phyloP scores from a whole-genome alignment of 2,113 vertebrate species.

The Phaethon lepturus region DNA sequence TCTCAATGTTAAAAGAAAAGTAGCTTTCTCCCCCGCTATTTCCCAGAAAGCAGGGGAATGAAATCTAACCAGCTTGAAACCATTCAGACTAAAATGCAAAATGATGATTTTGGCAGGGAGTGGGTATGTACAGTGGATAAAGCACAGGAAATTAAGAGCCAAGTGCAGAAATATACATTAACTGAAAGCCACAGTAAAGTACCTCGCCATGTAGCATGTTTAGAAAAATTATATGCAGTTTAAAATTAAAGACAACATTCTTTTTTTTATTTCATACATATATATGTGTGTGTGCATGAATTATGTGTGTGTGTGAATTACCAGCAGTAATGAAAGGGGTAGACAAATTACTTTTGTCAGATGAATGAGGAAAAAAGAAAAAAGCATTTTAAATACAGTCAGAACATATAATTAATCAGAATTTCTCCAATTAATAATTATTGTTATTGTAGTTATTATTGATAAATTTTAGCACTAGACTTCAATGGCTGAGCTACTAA shows the following conservation, averaged over 20 bases:
- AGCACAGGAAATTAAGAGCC: slow-evolving; percentile 30
- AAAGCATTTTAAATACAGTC: slow-evolving; percentile 42
- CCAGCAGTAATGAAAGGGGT: slow-evolving; percentile 7
- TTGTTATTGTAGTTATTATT: slow-evolving; percentile 70
- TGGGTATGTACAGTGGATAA: slow-evolving; percentile 8
- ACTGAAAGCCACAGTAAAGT: slow-evolving; percentile 45
- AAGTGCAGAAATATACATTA: slow-evolving; percentile 47
- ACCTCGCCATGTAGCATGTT: background rate
- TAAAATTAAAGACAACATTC: slow-evolving; percentile 7
- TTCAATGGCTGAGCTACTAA: slow-evolving; percentile 54
- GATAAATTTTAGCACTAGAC: slow-evolving; percentile 50
- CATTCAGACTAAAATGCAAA: slow-evolving; percentile 57
- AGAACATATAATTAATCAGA: slow-evolving; percentile 65
- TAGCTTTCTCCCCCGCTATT: background rate
- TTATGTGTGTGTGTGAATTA: background rate
- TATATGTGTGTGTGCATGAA: background rate
- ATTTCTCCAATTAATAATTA: slow-evolving; percentile 69
- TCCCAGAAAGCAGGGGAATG: slow-evolving; percentile 28
- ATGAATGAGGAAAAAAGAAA: slow-evolving; percentile 28
- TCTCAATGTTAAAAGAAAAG: slow-evolving; percentile 52
- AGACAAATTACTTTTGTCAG: slow-evolving; percentile 54
- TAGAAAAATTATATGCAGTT: slow-evolving; percentile 62
- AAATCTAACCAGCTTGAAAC: slow-evolving; percentile 64
- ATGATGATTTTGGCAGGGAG: slow-evolving; percentile 49
- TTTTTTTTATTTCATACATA: background rate